Base-by-base conservation (phyloP, 1,140 invertebrate genomes). In the Drosophila neocordata region DNA sequence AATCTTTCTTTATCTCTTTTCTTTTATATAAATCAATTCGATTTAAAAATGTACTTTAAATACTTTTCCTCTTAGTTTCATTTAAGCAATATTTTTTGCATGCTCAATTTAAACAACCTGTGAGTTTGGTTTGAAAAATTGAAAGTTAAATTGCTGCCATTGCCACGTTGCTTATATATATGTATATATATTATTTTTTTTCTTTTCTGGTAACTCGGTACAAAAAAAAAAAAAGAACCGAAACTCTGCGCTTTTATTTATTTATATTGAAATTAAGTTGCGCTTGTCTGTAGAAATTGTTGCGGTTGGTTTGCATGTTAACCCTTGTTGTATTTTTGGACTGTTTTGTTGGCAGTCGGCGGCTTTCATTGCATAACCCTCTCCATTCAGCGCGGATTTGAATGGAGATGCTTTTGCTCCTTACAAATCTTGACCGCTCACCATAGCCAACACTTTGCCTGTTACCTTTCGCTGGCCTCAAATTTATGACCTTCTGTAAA, bases 241-340 rank as follows among this genome's bases (percentile, higher is more conserved):
- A 38, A 71, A 44, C 15, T 60, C 9, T 67, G 59, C 35, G 62
- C 48, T 79, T 87, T 87, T 88, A 87, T 87, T 88, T 87, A 87
- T 87, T 87, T 87, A 88, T 87, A 73, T 88, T 88, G 82, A 87
- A 87, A 87, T 87, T 82, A 88, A 87, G 82, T 88, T 87, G 78
- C 82, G 74, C 70, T 75, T 78, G 64, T 56, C 65, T 81, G 74
- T 81, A 72, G 82, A 87, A 87, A 87, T 87, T 87, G 83, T 87
- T 88, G 82, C 82, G 78, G 82, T 82, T 68, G 70, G 31, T 13
- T 27, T 65, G 55, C 77, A 77, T 87, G 77, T 87, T 85, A 87
- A 84, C 82, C 78, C 82, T 87, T 84, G 73, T 78, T 68, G 22
- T 55, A 37, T 55, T 35, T 52, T 38, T 55, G 15, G 51, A 35